Conservation (phyloP, 2,113 vertebrate genomes). For the Ranitomeya variabilis region DNA sequence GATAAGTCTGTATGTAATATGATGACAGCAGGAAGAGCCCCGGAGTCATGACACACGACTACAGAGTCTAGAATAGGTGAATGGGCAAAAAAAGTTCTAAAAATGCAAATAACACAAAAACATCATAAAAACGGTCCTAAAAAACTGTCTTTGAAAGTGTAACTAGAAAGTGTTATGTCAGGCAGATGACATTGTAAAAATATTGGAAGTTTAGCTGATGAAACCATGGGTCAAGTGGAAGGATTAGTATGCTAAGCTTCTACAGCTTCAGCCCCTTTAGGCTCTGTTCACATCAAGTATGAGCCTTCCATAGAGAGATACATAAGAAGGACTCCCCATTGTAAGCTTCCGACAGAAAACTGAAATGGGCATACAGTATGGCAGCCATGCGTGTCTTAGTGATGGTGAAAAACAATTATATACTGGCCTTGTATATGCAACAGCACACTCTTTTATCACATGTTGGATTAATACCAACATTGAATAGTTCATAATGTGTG, state of each 20-base stretch:
- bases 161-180: background rate
- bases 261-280: background rate
- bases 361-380: too few relatives aligned
- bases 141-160: background rate
- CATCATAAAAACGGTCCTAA: background rate
- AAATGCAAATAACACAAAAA: background rate
- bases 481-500: too few relatives aligned
- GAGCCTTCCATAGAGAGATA: background rate
- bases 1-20: conserved; percentile 63
- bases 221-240: too few relatives aligned
- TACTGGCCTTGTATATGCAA: too few relatives aligned
- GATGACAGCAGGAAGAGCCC: conserved; percentile 48
- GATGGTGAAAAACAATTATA: too few relatives aligned
- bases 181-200: background rate
- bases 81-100: background rate
- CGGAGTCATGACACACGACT: conserved; percentile 46
- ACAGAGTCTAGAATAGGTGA: background rate
- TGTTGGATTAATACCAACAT: too few relatives aligned
- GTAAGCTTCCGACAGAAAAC: too few relatives aligned
- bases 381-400: too few relatives aligned
- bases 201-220: too few relatives aligned
- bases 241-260: too few relatives aligned
- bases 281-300: background rate
- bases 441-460: too few relatives aligned
- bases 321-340: too few relatives aligned